phyloP scores from a whole-genome alignment of 2,888 invertebrate genomes.

The Masnerella sp. region DNA sequence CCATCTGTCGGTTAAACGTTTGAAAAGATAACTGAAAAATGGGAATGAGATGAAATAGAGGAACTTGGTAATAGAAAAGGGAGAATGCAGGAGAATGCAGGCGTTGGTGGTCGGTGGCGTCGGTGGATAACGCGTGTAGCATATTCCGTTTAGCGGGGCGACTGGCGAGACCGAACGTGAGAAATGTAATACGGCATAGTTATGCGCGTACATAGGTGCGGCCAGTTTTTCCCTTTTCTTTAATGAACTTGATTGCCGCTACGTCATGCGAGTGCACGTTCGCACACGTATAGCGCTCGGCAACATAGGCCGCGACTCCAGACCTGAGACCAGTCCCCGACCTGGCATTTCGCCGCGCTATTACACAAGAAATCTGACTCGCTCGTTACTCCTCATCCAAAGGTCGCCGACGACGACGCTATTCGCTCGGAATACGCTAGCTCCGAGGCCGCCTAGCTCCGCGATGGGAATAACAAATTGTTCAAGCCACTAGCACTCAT shows the following conservation, averaged over 20 bases:
- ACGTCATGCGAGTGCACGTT: slow-evolving; percentile 32
- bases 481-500: slow-evolving; percentile 34
- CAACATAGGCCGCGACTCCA: slow-evolving; percentile 13
- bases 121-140: slow-evolving; percentile 11
- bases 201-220: slow-evolving; percentile 50
- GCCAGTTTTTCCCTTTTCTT: slow-evolving; percentile 52
- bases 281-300: slow-evolving; percentile 13
- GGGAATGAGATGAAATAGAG: too few species aligned
- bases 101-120: too few species aligned
- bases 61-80: too few species aligned
- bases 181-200: slow-evolving; percentile 52
- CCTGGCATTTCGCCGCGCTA: slow-evolving; percentile 66
- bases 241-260: slow-evolving; percentile 54
- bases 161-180: slow-evolving; percentile 50
- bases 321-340: slow-evolving; percentile 67
- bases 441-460: too few species aligned
- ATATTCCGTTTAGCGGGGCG: slow-evolving; percentile 23
- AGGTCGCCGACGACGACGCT: slow-evolving; percentile 53
- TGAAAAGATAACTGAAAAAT: too few species aligned
- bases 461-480: slow-evolving; percentile 47
- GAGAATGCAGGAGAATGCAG: too few species aligned
- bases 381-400: slow-evolving; percentile 65
- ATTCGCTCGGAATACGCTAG: slow-evolving; percentile 11
- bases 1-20: too few species aligned
- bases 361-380: slow-evolving; percentile 62